phyloP scores from a whole-genome alignment of 1,140 invertebrate genomes.

The Penaeus indicus region DNA sequence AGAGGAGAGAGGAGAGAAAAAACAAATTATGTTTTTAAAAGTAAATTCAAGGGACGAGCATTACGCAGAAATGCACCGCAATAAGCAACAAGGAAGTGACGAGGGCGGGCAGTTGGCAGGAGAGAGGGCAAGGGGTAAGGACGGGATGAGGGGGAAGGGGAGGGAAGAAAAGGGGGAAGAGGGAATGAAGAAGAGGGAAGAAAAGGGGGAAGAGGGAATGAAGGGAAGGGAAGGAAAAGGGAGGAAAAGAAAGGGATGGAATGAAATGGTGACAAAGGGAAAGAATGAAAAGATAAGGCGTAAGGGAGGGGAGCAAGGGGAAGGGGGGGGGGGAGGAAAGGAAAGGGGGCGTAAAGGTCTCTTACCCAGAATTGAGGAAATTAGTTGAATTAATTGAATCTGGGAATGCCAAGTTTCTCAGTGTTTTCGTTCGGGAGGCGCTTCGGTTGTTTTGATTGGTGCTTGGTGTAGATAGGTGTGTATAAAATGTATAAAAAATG shows the following conservation, averaged over 20 bases:
- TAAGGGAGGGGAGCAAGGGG: neutral
- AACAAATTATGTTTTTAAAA: too few relatives aligned
- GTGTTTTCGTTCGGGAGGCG: too few relatives aligned
- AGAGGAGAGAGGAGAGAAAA: too few relatives aligned
- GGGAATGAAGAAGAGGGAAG: neutral
- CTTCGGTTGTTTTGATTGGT: too few relatives aligned
- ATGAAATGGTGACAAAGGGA: neutral
- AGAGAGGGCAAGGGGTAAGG: neutral
- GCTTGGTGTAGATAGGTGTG: too few relatives aligned
- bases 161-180: neutral
- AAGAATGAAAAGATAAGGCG: neutral
- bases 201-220: too few relatives aligned
- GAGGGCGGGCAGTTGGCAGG: neutral
- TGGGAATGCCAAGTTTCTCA: too few relatives aligned
- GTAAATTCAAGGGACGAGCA: too few relatives aligned
- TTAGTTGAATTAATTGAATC: too few relatives aligned
- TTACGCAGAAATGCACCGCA: neutral
- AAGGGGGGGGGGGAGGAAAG: neutral
- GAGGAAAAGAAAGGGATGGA: neutral
- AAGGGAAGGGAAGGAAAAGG: neutral
- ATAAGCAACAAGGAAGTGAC: neutral
- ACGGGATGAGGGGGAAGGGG: neutral
- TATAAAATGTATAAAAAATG: neutral
- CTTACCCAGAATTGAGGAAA: neutral
- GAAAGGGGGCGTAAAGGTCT: neutral